These are phyloP conservation scores for Watsonalla binaria DNA, from an alignment of 2,888 invertebrate species.

Conservation along the genomic window DNA sequence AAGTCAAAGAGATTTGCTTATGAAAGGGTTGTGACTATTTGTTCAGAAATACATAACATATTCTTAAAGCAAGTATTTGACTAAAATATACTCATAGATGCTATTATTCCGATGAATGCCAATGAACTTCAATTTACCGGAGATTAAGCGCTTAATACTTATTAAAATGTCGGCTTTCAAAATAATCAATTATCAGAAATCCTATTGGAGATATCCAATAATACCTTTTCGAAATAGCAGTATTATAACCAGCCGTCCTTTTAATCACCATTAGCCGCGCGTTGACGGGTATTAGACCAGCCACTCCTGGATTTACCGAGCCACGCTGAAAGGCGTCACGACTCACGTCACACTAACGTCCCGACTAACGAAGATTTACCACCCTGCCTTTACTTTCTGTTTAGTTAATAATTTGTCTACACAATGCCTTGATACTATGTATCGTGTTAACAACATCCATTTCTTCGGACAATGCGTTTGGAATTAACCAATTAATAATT, in stretches of 20 bases:
- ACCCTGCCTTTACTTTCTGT: slow-evolving; percentile 12
- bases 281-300: slow-evolving; percentile 36
- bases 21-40: too few relatives aligned
- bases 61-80: too few relatives aligned
- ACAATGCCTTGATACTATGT: not conserved
- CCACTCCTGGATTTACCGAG: slow-evolving; percentile 21
- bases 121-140: too few relatives aligned
- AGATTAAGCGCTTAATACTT: too few relatives aligned
- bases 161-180: too few relatives aligned
- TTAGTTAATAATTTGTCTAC: slow-evolving; percentile 12
- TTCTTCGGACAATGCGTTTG: not conserved
- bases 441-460: not conserved
- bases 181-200: too few relatives aligned
- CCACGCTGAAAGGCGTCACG: slow-evolving; percentile 6
- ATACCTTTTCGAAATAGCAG: not conserved
- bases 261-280: slow-evolving; percentile 41
- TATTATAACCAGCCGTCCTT: slow-evolving; percentile 18
- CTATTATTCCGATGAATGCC: too few relatives aligned
- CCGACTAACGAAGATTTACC: slow-evolving; percentile 27
- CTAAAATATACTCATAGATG: too few relatives aligned
- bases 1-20: not conserved
- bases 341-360: slow-evolving; percentile 3
- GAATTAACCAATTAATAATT: not conserved
- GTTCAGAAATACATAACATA: too few relatives aligned
- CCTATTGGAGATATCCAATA: too few relatives aligned